Evolutionary conservation across 1,140 invertebrate genomes (phyloP), one percentile per base, ranked within the genome.

Genomic region (Elysia chlorotica): DNA sequence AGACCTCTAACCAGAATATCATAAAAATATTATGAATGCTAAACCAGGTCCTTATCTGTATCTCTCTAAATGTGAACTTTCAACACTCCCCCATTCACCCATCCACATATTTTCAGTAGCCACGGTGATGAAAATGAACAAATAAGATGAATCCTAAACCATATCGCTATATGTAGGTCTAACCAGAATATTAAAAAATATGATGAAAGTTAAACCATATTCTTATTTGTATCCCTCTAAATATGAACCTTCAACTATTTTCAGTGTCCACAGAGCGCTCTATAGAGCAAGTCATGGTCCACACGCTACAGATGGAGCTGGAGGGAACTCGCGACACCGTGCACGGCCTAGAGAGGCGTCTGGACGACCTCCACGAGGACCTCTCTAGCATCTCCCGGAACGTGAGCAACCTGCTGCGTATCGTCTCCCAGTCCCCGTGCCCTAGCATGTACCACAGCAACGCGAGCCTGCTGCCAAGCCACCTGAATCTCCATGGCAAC

Each of bases 281-380:
- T 4, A 23, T 71, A 17, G 69, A 71, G n/a, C 67, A 75, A 35
- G 72, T 70, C 5, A 72, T 78, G 48, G 74, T 78, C 0, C 74
- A 78, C 71, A 75, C 62, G 5, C 69, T 78, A 5, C 77, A 78
- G 59, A 57, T 67, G 56, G 74, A 78, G 48, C 68, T 78, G 57
- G 77, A 78, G 35, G 63, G 68, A 25, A 78, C 77, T 2, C 54
- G 77, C 19, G 63, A 57, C 31, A 61, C 71, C 0, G 74, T 78
- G 17, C 71, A 74, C 54, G 71, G 68, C 19, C 71, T 78, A 19
- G 74, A 74, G 30, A 71, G 71, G 19, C 62, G 74, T 31, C 65
- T 78, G 35, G 77, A 76, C 30, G n/a, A 48, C 25, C 68, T 78
- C 23, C 66, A 62, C 28, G 28, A 41, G 21, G 77, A 78, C 38